A percentile compares a stretch with the other conserved stretches of the same genome.
Evolutionary conservation across 2,797 vertebrate species (phyloP).

Genomic region (Sternarchorhynchus goeldii): DNA sequence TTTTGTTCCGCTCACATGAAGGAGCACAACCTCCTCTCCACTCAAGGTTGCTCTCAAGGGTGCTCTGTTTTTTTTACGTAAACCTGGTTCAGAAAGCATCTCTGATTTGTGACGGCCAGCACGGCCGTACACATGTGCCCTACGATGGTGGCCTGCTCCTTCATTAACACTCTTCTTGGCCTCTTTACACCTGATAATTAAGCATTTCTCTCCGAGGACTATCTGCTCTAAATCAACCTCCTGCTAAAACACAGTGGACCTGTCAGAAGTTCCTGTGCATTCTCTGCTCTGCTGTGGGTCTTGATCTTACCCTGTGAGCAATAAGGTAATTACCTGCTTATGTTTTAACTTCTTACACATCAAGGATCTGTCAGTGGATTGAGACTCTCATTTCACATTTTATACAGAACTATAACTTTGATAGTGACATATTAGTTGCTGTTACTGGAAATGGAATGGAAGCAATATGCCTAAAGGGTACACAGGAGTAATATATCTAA

Average conservation of each 20-base stretch:
- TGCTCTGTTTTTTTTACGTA: slow-evolving; percentile 10
- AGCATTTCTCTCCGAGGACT: slow-evolving; percentile 9
- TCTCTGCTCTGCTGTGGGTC: background rate
- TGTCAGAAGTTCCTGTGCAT: background rate
- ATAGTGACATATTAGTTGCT: too few relatives aligned
- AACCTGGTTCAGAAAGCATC: background rate
- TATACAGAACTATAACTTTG: too few relatives aligned
- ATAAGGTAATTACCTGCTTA: slow-evolving; percentile 10
- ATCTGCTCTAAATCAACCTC: background rate
- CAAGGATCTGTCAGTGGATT: too few relatives aligned
- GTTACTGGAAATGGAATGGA: too few relatives aligned
- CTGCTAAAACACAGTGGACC: background rate
- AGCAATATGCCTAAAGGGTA: too few relatives aligned
- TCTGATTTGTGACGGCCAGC: slow-evolving; percentile 41
- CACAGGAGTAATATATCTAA: too few relatives aligned
- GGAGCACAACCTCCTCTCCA: slow-evolving; percentile 10
- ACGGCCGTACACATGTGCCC: slow-evolving; percentile 6
- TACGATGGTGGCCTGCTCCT: slow-evolving; percentile 27
- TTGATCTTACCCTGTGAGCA: background rate
- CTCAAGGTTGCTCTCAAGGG: slow-evolving; percentile 19
- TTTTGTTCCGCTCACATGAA: slow-evolving; percentile 17
- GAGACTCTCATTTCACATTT: too few relatives aligned
- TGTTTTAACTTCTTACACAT: background rate
- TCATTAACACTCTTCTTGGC: slow-evolving; percentile 25
- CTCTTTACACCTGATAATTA: slow-evolving; percentile 39